A percentile compares a stretch with the other conserved stretches of the same genome.
phyloP scores from a whole-genome alignment of 2,888 invertebrate species.

The Lycophotia porphyrea region DNA sequence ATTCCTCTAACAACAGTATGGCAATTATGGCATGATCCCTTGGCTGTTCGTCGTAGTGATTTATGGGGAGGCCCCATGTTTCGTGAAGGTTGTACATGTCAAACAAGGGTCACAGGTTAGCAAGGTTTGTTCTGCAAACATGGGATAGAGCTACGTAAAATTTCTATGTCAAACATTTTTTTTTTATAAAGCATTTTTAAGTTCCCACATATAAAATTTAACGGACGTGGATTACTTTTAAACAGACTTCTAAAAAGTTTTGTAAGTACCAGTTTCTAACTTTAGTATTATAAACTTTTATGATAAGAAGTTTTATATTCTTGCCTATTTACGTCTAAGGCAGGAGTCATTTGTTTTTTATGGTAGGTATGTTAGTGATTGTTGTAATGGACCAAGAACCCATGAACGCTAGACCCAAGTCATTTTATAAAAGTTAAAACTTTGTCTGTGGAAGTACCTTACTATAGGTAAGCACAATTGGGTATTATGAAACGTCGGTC shows the following conservation, averaged over 20 bases:
- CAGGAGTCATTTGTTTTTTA: constrained; percentile 28
- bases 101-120: constrained; percentile 37
- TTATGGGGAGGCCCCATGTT: constrained; percentile 40
- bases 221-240: constrained; percentile 34
- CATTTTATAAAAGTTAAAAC: not conserved
- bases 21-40: constrained; percentile 44
- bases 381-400: not conserved
- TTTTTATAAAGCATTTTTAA: constrained; percentile 2
- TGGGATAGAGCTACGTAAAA: not conserved
- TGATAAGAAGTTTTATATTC: constrained; percentile 55
- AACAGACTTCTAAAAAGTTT: constrained; percentile 46
- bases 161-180: not conserved
- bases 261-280: constrained; percentile 34
- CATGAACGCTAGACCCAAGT: not conserved
- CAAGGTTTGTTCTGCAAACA: constrained; percentile 21
- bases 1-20: constrained; percentile 24
- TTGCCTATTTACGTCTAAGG: constrained; percentile 37
- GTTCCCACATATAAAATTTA: constrained; percentile 4
- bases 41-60: constrained; percentile 32
- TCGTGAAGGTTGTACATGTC: constrained; percentile 22
- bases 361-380: constrained; percentile 3
- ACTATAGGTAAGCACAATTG: not conserved
- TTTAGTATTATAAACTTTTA: constrained; percentile 56
- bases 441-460: not conserved
- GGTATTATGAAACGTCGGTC: too few relatives aligned